Percentiles rank a stretch among this genome's conserved stretches.
Evolutionary conservation across 2,888 invertebrate species (phyloP).

Genomic region (Choreutis nemorana): DNA sequence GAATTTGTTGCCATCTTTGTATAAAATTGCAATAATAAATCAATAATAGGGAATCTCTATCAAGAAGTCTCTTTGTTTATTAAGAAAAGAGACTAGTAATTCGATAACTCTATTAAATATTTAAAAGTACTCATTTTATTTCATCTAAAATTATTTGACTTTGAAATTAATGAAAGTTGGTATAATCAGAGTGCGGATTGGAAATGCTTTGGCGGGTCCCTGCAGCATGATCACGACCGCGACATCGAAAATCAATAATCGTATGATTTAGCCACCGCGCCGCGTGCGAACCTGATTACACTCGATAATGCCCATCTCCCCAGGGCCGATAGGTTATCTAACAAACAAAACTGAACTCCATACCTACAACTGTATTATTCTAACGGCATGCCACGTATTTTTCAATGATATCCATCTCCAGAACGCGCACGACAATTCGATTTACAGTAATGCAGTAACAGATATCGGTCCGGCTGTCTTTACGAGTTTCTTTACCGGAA

Average conservation of each 20-base stretch:
- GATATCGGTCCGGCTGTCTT: too few relatives aligned
- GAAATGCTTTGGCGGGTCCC: slow-evolving; percentile 41
- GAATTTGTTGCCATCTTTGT: too few relatives aligned
- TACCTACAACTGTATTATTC: slow-evolving; percentile 48
- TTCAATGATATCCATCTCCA: slow-evolving; percentile 46
- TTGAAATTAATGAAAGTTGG: too few relatives aligned
- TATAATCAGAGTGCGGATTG: too few relatives aligned
- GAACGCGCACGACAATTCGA: slow-evolving; percentile 37
- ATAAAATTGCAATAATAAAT: too few relatives aligned
- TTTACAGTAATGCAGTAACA: slow-evolving; percentile 41
- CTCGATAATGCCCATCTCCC: slow-evolving; percentile 55
- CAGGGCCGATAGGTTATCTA: slow-evolving; percentile 55
- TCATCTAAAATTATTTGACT: too few relatives aligned
- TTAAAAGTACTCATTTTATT: too few relatives aligned
- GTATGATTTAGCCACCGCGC: slow-evolving; percentile 65
- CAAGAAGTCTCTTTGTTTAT: too few relatives aligned
- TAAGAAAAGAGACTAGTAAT: too few relatives aligned
- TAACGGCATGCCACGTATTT: slow-evolving; percentile 55
- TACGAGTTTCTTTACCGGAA: neutral
- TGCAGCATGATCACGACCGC: slow-evolving; percentile 63
- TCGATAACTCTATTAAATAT: too few relatives aligned
- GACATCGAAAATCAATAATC: slow-evolving; percentile 66
- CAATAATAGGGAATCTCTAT: too few relatives aligned
- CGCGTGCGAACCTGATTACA: slow-evolving; percentile 66
- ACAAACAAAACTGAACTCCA: slow-evolving; percentile 35